Base-by-base conservation (phyloP, 2,113 vertebrate species). In the Aplodontia rufa region DNA sequence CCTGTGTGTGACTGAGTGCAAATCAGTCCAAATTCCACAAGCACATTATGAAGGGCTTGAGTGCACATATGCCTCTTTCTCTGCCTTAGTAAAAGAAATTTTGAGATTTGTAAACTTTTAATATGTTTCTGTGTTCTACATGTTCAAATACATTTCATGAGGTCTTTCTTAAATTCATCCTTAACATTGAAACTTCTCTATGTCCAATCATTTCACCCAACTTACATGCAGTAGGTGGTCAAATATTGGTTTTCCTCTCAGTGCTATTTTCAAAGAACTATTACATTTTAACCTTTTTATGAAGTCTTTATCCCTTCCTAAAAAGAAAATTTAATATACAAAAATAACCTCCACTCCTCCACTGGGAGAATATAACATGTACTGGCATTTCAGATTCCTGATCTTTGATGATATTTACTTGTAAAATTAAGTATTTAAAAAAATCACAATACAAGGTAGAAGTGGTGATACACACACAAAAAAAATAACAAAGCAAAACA, bases 201-300 rank as follows among this genome's bases (percentile, higher is more conserved):
- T 82, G 26, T 24, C 19, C 60, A 95, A 8, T 75, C 26, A 83
- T 49, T 94, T 95, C 37, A 88, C 53, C 16, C 22, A 45, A n/a
- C 19, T 40, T 88, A 62, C 17, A 42, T 35, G 51, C 19, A 84
- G 72, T 95, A 62, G 11, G 24, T 24, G 93, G 37, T 58, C 22
- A 96, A 96, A 92, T 90, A 95, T 74, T 85, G 93, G 69, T 68
- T 92, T 95, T 92, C 45, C 17, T 96, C 87, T 90, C 76, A 78
- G 28, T 3, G n/a, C 16, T 58, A 78, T 1, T 19, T 17, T 93
- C 49, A 84, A 86, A 88, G 19, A 30, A 80, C 51, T 69, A 37
- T 87, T 84, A 45, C 0, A 1, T 76, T 74, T 74, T 94, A 93
- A 96, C 7, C 32, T 87, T 90, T 53, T 66, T n/a, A 28, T 84